Percentiles rank a stretch among this genome's conserved stretches.
These are phyloP conservation scores for Delia radicum DNA, from an alignment of 1,140 invertebrate genomes.

Conservation along the genomic window DNA sequence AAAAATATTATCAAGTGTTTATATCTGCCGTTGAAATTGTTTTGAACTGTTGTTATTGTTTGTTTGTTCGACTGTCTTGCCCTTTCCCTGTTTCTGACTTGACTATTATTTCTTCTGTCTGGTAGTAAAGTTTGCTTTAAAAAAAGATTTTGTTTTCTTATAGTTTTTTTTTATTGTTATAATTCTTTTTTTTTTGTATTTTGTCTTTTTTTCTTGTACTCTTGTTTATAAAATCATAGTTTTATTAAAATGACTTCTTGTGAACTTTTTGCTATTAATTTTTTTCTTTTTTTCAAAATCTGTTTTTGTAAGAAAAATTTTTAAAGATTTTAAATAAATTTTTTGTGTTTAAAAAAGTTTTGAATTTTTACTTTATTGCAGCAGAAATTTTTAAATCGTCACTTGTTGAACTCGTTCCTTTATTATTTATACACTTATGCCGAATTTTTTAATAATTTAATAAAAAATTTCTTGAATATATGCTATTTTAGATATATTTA, in stretches of 20 bases:
- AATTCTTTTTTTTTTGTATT: background rate
- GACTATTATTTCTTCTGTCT: background rate
- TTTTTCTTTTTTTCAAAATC: background rate
- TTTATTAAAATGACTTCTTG: background rate
- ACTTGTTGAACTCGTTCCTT: too few species aligned
- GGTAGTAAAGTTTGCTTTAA: background rate
- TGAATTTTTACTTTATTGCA: too few species aligned
- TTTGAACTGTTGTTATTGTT: background rate
- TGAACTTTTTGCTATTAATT: background rate
- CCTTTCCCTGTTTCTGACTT: background rate
- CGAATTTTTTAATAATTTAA: too few species aligned
- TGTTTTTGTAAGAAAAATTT: background rate
- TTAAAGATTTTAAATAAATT: background rate
- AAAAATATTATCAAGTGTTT: constrained; percentile 16
- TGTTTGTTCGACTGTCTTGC: too few species aligned
- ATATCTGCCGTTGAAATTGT: constrained; percentile 22
- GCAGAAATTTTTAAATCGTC: too few species aligned
- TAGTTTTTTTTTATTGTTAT: background rate
- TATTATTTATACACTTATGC: too few species aligned
- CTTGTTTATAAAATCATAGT: too few species aligned
- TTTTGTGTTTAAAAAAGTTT: background rate
- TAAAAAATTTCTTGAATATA: too few species aligned
- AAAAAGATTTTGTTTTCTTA: too few species aligned
- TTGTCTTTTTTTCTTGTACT: background rate
- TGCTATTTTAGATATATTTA: too few species aligned